Evolutionary conservation across 1,140 invertebrate genomes (phyloP).

Genomic region (Drosophila auraria): DNA sequence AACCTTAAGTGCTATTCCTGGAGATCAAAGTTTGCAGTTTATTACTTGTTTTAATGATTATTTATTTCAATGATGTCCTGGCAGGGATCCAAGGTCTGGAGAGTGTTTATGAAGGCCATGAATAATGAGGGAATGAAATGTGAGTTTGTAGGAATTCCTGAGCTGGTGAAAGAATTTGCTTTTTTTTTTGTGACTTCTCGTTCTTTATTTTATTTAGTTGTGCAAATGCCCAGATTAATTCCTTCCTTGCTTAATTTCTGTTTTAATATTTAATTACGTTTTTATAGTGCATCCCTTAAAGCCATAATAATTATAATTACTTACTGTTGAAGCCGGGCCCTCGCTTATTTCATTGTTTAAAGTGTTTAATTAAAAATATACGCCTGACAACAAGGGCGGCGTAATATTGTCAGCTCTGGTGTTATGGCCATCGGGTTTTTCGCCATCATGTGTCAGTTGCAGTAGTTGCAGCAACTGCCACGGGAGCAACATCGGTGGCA

Average conservation of each 20-base stretch:
- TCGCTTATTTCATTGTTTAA: constrained; percentile 28
- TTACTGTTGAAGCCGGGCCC: constrained; percentile 13
- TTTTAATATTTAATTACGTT: constrained; percentile 6
- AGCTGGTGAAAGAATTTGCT: not conserved
- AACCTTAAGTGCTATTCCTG: constrained; percentile 15
- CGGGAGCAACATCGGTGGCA: constrained; percentile 32
- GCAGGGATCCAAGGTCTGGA: constrained; percentile 1
- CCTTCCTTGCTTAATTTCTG: not conserved
- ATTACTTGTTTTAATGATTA: constrained; percentile 21
- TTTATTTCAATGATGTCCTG: constrained; percentile 21
- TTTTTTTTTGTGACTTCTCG: not conserved
- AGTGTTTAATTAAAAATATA: constrained; percentile 74
- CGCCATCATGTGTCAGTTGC: constrained; percentile 42
- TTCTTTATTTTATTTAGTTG: not conserved
- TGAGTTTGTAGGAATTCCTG: not conserved
- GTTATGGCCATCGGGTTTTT: constrained; percentile 32
- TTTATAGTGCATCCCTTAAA: constrained; percentile 6
- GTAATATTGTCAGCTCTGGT: constrained; percentile 39
- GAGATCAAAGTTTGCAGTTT: constrained; percentile 36
- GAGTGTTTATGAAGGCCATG: constrained; percentile 16
- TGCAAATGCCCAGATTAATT: not conserved
- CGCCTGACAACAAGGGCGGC: constrained; percentile 44
- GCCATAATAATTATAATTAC: constrained; percentile 27
- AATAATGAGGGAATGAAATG: constrained; percentile 16
- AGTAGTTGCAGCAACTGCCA: constrained; percentile 15